A percentile compares a stretch with the other conserved stretches of the same genome.
phyloP scores from a whole-genome alignment of 2,888 invertebrate genomes.

The Lasioglossum oenotherae region DNA sequence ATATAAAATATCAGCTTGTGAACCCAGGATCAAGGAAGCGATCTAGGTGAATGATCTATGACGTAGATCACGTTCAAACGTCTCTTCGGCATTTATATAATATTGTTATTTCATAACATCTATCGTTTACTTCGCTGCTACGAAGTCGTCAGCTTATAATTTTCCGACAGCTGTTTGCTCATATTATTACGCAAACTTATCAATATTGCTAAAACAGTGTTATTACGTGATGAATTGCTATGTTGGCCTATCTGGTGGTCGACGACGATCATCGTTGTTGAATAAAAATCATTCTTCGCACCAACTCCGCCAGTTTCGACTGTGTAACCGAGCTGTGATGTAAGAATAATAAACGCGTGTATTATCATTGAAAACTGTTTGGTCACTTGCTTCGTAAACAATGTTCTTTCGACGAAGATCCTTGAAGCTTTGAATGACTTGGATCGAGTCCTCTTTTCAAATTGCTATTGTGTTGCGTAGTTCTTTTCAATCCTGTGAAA shows the following conservation, averaged over 20 bases:
- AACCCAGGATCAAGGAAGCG: neutral
- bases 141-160: neutral
- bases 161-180: neutral
- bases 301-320: neutral
- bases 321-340: neutral
- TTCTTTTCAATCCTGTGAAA: neutral
- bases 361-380: neutral
- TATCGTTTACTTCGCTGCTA: neutral
- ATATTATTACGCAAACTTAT: neutral
- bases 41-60: neutral
- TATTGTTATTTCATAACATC: neutral
- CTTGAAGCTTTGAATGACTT: neutral
- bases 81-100: neutral
- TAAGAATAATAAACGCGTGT: neutral
- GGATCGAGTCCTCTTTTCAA: neutral
- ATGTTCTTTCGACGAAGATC: neutral
- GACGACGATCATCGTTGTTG: neutral
- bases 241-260: neutral
- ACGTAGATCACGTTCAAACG: neutral
- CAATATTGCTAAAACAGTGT: neutral
- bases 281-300: neutral
- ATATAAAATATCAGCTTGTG: neutral
- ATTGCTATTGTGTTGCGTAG: neutral
- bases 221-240: neutral
- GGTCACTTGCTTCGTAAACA: neutral